Conservation (phyloP, 1,140 invertebrate species). For the Trichonephila clavipes region DNA sequence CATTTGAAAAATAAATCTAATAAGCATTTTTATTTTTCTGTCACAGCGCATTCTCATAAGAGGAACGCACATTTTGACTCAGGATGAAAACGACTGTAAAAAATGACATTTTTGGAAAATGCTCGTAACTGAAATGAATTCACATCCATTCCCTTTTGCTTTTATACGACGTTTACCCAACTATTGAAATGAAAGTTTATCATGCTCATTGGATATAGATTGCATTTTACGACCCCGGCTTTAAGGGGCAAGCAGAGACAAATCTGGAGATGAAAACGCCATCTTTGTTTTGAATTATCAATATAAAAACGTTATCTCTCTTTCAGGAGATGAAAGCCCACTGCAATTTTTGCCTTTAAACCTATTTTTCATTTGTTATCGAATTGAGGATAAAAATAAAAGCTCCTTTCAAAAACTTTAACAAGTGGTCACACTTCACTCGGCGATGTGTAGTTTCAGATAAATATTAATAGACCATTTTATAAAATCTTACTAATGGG, state of each 20-base stretch:
- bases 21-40: not conserved
- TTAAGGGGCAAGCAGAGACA: not conserved
- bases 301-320: not conserved
- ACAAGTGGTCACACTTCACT: too few species aligned
- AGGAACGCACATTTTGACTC: not conserved
- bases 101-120: not conserved
- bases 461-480: too few species aligned
- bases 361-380: too few species aligned
- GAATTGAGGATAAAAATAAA: too few species aligned
- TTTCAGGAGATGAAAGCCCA: not conserved
- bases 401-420: too few species aligned
- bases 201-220: not conserved
- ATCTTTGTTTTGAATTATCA: not conserved
- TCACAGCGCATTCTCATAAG: not conserved
- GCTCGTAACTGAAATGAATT: constrained; percentile 26
- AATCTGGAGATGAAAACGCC: not conserved
- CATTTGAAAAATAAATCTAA: not conserved
- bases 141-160: not conserved
- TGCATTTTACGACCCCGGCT: not conserved
- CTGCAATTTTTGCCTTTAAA: not conserved
- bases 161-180: constrained; percentile 17
- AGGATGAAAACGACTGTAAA: constrained; percentile 12
- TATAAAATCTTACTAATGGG: too few species aligned
- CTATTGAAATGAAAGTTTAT: constrained; percentile 13
- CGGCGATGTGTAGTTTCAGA: too few species aligned